Evolutionary conservation across 2,888 invertebrate species (phyloP).

Genomic region (Gasteruption jaculator): DNA sequence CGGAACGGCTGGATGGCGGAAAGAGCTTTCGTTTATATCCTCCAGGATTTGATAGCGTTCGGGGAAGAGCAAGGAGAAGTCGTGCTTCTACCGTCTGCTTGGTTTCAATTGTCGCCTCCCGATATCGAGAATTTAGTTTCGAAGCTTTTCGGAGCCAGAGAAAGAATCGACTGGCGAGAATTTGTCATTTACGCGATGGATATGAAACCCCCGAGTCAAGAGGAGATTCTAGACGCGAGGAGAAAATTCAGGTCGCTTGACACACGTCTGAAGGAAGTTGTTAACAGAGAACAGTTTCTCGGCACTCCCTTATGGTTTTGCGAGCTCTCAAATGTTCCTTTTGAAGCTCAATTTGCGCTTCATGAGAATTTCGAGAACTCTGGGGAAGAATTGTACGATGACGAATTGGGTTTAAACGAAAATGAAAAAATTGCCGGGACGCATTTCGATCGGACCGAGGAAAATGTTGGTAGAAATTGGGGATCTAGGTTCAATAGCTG

Average conservation of each 20-base stretch:
- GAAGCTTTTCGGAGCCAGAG: constrained; percentile 56
- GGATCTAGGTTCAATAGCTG: background rate
- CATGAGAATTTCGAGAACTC: constrained; percentile 13
- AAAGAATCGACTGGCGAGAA: constrained; percentile 64
- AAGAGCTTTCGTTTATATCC: constrained; percentile 54
- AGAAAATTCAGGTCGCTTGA: constrained; percentile 55
- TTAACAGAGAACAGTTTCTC: constrained; percentile 45
- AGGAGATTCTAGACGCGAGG: constrained; percentile 56
- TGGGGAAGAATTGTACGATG: constrained; percentile 14
- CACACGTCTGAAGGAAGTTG: constrained; percentile 40
- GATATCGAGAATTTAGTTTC: constrained; percentile 52
- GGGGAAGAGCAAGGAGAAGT: constrained; percentile 52
- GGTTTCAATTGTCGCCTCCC: constrained; percentile 52
- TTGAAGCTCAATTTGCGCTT: constrained; percentile 13
- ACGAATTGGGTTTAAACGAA: background rate
- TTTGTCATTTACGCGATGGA: constrained; percentile 61
- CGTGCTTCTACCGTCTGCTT: constrained; percentile 42
- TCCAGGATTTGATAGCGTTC: constrained; percentile 56
- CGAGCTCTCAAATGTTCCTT: no score
- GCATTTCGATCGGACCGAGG: no score
- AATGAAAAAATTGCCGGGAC: background rate
- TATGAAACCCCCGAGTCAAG: constrained; percentile 55
- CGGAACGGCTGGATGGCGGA: constrained; percentile 49
- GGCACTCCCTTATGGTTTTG: constrained; percentile 51
- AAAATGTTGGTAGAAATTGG: constrained; percentile 1